A percentile compares a stretch with the other conserved stretches of the same genome.
Evolutionary conservation across 1,140 invertebrate genomes (phyloP).

Genomic region (Drosophila pseudoobscura): DNA sequence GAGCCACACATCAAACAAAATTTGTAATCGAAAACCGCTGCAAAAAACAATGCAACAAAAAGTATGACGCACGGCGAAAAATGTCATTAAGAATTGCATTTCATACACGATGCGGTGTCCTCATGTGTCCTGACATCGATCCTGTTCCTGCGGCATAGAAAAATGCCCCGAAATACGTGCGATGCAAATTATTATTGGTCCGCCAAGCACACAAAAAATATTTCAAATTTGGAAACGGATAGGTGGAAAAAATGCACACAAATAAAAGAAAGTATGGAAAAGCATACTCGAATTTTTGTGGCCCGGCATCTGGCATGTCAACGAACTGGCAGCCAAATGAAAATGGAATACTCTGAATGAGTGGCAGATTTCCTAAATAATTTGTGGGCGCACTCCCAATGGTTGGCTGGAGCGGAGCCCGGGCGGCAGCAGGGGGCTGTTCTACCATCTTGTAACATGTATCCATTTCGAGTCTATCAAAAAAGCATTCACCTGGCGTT

Average conservation of each 20-base stretch:
- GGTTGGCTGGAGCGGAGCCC: constrained; percentile 12
- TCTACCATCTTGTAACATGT: constrained; percentile 80
- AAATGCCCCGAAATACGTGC: constrained; percentile 56
- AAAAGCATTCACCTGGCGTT: constrained; percentile 62
- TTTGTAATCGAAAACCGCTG: constrained; percentile 31
- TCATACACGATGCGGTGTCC: constrained; percentile 9
- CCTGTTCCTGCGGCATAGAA: constrained; percentile 50
- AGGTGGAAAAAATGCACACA: constrained; percentile 5
- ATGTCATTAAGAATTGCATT: constrained; percentile 60
- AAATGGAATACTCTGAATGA: constrained; percentile 69
- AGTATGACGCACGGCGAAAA: constrained; percentile 35
- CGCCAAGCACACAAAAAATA: constrained; percentile 65
- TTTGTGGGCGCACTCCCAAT: constrained; percentile 62
- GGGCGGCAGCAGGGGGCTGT: constrained; percentile 31
- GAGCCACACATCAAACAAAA: constrained; percentile 11
- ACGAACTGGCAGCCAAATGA: constrained; percentile 72
- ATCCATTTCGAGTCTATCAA: constrained; percentile 72
- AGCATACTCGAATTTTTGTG: constrained; percentile 30
- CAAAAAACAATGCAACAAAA: constrained; percentile 10
- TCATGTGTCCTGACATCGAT: constrained; percentile 3
- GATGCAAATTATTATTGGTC: constrained; percentile 81
- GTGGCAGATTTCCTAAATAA: constrained; percentile 72
- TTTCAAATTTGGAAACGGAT: constrained; percentile 45
- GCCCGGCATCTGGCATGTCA: constrained; percentile 48
- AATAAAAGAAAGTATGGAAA: constrained; percentile 49